A percentile compares a stretch with the other conserved stretches of the same genome.
Conservation (phyloP, 2,113 vertebrate species). For the Axis porcinus region DNA sequence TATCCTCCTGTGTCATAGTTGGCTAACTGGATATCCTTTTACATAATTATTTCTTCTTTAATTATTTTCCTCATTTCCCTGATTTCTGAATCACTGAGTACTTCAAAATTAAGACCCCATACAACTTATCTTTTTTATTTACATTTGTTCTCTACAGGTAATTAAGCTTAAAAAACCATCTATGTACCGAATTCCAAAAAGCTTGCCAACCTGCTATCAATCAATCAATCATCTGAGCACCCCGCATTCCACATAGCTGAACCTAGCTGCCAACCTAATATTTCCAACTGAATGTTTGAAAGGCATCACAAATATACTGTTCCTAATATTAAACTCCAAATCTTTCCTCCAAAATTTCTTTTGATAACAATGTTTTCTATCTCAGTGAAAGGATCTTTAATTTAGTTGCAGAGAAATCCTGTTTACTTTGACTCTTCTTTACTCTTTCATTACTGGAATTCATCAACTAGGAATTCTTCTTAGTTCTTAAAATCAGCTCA, state of each 20-base stretch:
- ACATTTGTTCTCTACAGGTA: background rate
- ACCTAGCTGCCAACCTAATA: background rate
- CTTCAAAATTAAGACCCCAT: background rate
- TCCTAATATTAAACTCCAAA: background rate
- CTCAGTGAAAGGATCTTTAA: background rate
- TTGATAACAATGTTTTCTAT: background rate
- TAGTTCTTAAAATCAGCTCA: background rate
- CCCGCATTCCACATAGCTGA: background rate
- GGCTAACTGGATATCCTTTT: background rate
- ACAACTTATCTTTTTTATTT: background rate
- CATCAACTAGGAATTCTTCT: background rate
- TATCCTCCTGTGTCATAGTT: background rate
- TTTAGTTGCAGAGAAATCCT: background rate
- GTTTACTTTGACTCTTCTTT: background rate
- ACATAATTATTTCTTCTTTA: background rate
- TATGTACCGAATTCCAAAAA: background rate
- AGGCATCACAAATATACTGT: background rate
- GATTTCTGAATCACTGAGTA: background rate
- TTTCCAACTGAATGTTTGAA: background rate
- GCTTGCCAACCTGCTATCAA: background rate
- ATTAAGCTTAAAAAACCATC: background rate
- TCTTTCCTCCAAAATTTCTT: background rate
- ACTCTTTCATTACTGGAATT: background rate
- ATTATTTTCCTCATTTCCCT: background rate
- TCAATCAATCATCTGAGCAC: background rate